Evolutionary conservation across 2,888 invertebrate genomes (phyloP), one percentile per base, ranked within the genome.

Genomic region (Spatulosminthurus flaviceps): DNA sequence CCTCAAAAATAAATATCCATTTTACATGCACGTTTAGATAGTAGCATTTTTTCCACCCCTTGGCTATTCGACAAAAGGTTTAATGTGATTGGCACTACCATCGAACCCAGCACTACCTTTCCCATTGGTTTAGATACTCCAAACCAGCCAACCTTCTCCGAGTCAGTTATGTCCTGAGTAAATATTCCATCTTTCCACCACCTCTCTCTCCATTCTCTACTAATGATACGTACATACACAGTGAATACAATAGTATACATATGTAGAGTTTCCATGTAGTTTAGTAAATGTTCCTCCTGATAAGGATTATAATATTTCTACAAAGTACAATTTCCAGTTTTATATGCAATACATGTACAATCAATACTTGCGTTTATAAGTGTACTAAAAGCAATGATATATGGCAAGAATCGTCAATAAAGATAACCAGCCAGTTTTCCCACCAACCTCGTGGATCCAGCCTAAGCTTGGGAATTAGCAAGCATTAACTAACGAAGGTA

Each of bases 1-100:
- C 51, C 51, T 51, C 51, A 51, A 51, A 51, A 51, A 51, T 51
- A 51, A 51, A 51, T 51, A n/a, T 19, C 51, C 51, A n/a, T 51
- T 51, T 51, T 51, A 51, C 51, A 51, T 51, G 51, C 9, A 51
- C 16, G 51, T 19, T 13, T 19, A 51, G 51, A 51, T 51, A 51
- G 51, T 16, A 51, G 7, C 51, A n/a, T 13, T 51, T 51, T 51
- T 51, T 19, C 16, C n/a, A 51, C 51, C 51, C 51, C 16, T 19
- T 19, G 51, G 51, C 51, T n/a, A 51, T 51, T 2, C 51, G n/a
- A 51, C 51, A 51, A 51, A 19, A 51, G 51, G 51, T 51, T n/a
- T 51, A 51, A 51, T 51, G 51, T 51, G 51, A 51, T 51, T 51
- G 51, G 51, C 51, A 51, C 51, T 5, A 2, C 51, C 9, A 34